Evolutionary conservation across 2,888 invertebrate genomes (phyloP), one percentile per base, ranked within the genome.

Genomic region (Sphaerophoria taeniata): DNA sequence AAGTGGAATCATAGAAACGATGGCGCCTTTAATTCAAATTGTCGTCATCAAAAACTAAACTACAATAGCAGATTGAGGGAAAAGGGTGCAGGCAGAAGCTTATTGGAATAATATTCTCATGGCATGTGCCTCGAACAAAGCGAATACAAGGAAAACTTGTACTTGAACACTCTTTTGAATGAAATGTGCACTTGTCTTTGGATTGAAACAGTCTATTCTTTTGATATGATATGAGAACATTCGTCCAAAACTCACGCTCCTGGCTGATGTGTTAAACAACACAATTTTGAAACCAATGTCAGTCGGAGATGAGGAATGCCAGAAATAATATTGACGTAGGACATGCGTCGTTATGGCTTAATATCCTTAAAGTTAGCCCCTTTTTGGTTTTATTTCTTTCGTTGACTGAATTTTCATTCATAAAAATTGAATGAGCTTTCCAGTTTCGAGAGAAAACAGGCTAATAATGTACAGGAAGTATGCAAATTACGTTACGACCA

Each of bases 1-100:
- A 78, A 73, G 74, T 71, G 63, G 70, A 83, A 49, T 67, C 70
- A 71, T 58, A 83, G 83, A 83, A 83, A 78, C 74, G 65, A 71
- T 79, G 83, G 79, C 83, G 83, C 83, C 83, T 78, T 24, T 34
- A 12, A 65, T 45, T 79, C 47, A 53, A 71, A 67, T 60, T 81
- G 78, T 83, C 83, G 74, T 79, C 78, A 83, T 83, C 71, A 58
- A 49, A 53, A 58, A 47, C 65, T 11, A n/a, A n/a, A 53, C 49
- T 58, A 56, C 45, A 45, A 70, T 11, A 51, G 51, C 49, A 65
- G 51, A 31, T 36, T 39, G 36, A 36, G 16, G 4, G 2, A 4
- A 12, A 45, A 43, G 33, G 14, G 49, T 1, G 33, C 34, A n/a
- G n/a, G 12, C 4, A 9, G 31, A 33, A 12, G 47, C 3, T 3